Conservation (phyloP, 1,140 invertebrate genomes). For the Lethrus apterus region DNA sequence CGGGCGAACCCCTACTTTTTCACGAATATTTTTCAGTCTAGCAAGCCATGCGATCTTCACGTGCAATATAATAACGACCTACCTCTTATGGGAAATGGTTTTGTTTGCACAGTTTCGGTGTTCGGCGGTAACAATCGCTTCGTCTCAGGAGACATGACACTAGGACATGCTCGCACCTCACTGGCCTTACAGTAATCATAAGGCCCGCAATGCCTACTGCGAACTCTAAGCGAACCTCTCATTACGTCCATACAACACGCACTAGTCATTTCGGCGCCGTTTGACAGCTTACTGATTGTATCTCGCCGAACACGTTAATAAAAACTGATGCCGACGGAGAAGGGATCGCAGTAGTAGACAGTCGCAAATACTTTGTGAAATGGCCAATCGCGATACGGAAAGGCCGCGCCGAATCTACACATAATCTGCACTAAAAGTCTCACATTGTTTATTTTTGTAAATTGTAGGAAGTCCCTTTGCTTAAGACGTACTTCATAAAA, state of each 20-base stretch:
- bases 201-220: constrained; percentile 27
- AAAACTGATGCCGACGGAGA: no score
- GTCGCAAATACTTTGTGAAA: no score
- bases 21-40: not conserved
- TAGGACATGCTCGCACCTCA: constrained; percentile 54
- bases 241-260: constrained; percentile 34
- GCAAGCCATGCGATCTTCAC: not conserved
- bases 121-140: constrained; percentile 60
- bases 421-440: no score
- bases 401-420: no score
- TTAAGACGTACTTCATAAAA: no score
- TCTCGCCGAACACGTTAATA: no score
- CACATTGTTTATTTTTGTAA: no score
- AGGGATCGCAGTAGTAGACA: no score
- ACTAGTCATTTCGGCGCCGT: constrained; percentile 19
- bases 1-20: no score
- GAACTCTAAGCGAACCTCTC: constrained; percentile 37
- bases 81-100: constrained; percentile 78
- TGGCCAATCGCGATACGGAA: no score
- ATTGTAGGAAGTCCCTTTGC: no score
- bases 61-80: no score
- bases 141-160: constrained; percentile 57
- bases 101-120: constrained; percentile 75
- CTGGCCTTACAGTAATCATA: constrained; percentile 26
- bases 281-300: constrained; percentile 7